phyloP scores from a whole-genome alignment of 2,888 invertebrate species.

The Brachycybe producta region DNA sequence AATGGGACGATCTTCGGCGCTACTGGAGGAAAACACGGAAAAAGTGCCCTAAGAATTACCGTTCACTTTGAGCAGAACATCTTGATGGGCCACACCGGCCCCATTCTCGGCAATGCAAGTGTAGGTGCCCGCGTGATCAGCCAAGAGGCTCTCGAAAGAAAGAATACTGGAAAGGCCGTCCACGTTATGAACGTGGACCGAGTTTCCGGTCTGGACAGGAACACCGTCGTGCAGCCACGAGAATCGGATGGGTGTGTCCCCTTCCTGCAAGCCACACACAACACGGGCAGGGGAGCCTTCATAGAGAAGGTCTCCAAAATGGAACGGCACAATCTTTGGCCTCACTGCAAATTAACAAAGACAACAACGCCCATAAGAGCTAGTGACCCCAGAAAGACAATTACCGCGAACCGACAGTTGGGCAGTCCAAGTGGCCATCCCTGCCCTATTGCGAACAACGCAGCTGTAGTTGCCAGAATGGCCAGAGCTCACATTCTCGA shows the following conservation, averaged over 20 bases:
- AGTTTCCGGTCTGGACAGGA: too few species aligned
- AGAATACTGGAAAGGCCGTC: too few species aligned
- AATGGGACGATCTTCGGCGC: constrained; percentile 15
- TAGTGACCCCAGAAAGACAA: neutral
- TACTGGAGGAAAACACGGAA: constrained; percentile 1
- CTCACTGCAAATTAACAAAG: constrained; percentile 40
- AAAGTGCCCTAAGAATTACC: neutral
- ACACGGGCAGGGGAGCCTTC: constrained; percentile 22
- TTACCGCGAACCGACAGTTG: constrained; percentile 18
- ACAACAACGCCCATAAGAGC: neutral
- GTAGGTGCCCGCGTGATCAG: too few species aligned
- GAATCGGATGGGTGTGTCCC: too few species aligned
- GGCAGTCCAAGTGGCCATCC: constrained; percentile 20
- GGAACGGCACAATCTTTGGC: constrained; percentile 52
- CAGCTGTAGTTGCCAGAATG: constrained; percentile 24
- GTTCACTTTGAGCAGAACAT: too few species aligned
- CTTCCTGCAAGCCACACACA: constrained; percentile 22
- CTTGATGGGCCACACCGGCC: too few species aligned
- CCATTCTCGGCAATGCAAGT: neutral
- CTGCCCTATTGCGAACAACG: constrained; percentile 17
- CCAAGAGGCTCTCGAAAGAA: too few species aligned
- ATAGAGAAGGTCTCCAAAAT: constrained; percentile 26
- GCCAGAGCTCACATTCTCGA: constrained; percentile 25
- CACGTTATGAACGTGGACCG: too few species aligned
- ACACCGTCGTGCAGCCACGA: constrained; percentile 53